A percentile compares a stretch with the other conserved stretches of the same genome.
Conservation (phyloP, 1,140 invertebrate genomes). For the Ceratoteleas bidentatus region DNA sequence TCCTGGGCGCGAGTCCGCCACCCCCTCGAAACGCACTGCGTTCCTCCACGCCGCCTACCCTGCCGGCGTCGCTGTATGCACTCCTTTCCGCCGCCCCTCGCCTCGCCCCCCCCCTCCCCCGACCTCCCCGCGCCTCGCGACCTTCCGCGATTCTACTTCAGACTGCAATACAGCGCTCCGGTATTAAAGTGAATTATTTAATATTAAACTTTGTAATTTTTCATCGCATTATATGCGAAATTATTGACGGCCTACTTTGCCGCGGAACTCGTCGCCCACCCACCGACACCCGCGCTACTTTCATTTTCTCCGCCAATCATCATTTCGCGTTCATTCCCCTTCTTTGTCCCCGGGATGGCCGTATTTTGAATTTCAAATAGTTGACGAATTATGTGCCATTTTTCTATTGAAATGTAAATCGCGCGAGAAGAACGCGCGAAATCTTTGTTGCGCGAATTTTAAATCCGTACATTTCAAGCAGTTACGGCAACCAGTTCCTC, state of each 20-base stretch:
- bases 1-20: conserved; percentile 76
- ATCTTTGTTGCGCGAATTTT: conserved; percentile 36
- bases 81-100: conserved; percentile 46
- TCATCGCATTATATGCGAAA: conserved; percentile 80
- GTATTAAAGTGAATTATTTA: conserved; percentile 82
- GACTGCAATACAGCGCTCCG: conserved; percentile 64
- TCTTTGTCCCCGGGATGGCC: conserved; percentile 41
- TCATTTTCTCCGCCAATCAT: conserved; percentile 57
- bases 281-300: conserved; percentile 39
- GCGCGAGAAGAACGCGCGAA: conserved; percentile 14
- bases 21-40: conserved; percentile 62
- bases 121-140: conserved; percentile 31
- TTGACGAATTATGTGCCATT: conserved; percentile 47
- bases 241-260: conserved; percentile 78
- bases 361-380: conserved; percentile 61
- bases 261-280: conserved; percentile 38
- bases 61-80: conserved; percentile 23
- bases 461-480: conserved; percentile 29
- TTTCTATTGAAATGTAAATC: conserved; percentile 56
- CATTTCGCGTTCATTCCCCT: conserved; percentile 39
- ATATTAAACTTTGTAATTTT: conserved; percentile 82
- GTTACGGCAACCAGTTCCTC: conserved; percentile 21
- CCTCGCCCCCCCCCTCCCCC: conserved; percentile 8
- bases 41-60: conserved; percentile 54
- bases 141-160: conserved; percentile 55